Evolutionary conservation across 2,888 invertebrate genomes (phyloP).

Genomic region (Cataglyphis altisquamis): DNA sequence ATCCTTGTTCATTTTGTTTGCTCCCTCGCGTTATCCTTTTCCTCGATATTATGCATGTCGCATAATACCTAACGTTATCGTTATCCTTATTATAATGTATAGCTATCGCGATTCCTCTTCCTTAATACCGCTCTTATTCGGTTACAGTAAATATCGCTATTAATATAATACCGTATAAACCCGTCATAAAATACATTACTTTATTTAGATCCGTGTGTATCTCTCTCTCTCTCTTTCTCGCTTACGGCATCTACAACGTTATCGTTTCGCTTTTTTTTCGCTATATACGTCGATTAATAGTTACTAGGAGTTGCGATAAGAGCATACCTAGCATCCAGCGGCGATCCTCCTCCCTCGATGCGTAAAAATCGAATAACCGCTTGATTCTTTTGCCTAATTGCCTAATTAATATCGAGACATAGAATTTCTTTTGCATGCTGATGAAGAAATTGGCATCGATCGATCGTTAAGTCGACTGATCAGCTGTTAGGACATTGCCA

Average conservation of each 20-base stretch:
- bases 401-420: not conserved
- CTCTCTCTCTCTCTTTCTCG: constrained; percentile 52
- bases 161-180: constrained; percentile 82
- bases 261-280: constrained; percentile 12
- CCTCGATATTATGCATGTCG: constrained; percentile 55
- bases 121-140: constrained; percentile 68
- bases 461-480: not conserved
- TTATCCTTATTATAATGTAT: constrained; percentile 63
- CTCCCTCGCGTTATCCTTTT: constrained; percentile 18
- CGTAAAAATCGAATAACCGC: not conserved
- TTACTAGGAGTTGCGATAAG: constrained; percentile 8
- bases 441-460: not conserved
- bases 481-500: not conserved
- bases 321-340: constrained; percentile 33
- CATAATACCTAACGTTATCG: constrained; percentile 64
- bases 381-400: not conserved
- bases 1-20: not conserved
- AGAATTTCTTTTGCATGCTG: not conserved
- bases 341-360: constrained; percentile 39
- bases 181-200: constrained; percentile 86
- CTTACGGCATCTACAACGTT: constrained; percentile 54
- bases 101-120: constrained; percentile 40
- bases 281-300: constrained; percentile 20
- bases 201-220: constrained; percentile 78
- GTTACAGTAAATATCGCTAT: constrained; percentile 80